Evolutionary conservation across 2,797 vertebrate species (phyloP).

Genomic region (Hydrolagus colliei): DNA sequence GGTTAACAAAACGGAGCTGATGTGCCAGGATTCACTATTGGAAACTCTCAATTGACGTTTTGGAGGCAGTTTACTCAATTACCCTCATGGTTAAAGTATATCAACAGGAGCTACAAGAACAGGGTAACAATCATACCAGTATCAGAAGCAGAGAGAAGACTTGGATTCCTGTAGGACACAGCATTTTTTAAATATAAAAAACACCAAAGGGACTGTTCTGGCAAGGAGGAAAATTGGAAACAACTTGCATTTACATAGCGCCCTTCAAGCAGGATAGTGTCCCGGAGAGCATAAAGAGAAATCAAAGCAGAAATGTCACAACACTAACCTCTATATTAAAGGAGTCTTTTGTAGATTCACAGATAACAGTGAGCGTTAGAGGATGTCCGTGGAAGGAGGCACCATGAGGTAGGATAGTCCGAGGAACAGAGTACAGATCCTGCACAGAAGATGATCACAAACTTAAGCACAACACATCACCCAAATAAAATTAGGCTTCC

Average conservation of each 20-base stretch:
- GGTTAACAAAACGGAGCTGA: background rate
- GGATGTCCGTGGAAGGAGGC: constrained; percentile 96
- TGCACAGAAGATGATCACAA: constrained; percentile 42
- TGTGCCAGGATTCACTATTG: background rate
- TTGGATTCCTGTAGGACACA: no score
- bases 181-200: no score
- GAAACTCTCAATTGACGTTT: background rate
- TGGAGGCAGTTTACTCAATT: background rate
- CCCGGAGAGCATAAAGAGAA: no score
- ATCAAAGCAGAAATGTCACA: background rate
- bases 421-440: constrained; percentile 95
- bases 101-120: background rate
- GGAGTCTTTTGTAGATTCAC: constrained; percentile 97
- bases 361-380: constrained; percentile 87
- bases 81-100: background rate
- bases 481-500: background rate
- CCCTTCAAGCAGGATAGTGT: no score
- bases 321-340: constrained; percentile 83
- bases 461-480: background rate
- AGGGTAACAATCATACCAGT: background rate
- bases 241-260: no score
- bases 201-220: no score
- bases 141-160: background rate
- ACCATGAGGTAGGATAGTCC: constrained; percentile 99
- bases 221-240: no score